Conservation (phyloP, 2,113 vertebrate genomes). For the Mormyrus lacerda region DNA sequence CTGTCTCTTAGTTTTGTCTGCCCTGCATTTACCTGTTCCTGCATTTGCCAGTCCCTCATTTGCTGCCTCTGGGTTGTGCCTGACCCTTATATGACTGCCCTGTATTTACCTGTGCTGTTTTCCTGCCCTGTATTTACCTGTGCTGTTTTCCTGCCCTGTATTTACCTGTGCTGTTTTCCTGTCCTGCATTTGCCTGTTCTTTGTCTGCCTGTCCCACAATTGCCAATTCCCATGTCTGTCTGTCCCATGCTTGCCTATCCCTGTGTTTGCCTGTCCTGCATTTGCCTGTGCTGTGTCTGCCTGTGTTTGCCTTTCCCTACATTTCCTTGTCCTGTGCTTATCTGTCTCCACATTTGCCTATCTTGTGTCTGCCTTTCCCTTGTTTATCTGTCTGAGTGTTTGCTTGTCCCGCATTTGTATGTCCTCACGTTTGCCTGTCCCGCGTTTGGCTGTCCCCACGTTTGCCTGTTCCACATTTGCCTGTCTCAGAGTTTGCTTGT, state of each 20-base stretch:
- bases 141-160: neutral
- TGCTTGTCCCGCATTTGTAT: no score
- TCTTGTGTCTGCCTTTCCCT: neutral
- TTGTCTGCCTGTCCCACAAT: no score
- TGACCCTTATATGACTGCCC: neutral
- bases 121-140: neutral
- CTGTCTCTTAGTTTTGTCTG: neutral
- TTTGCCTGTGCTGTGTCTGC: neutral
- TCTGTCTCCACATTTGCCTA: no score
- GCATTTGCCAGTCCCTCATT: neutral
- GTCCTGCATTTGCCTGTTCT: neutral
- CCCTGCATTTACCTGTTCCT: neutral
- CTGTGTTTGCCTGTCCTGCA: neutral
- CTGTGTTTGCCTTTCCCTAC: no score
- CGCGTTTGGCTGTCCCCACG: no score
- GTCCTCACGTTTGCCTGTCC: no score
- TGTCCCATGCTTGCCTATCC: neutral
- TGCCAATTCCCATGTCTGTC: no score
- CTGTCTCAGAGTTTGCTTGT: no score
- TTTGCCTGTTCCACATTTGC: no score
- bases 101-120: neutral
- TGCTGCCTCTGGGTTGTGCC: neutral
- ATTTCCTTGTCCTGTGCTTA: no score
- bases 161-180: neutral
- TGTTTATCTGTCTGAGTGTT: no score